Evolutionary conservation across 2,888 invertebrate species (phyloP).

Genomic region (Euclidia mi): DNA sequence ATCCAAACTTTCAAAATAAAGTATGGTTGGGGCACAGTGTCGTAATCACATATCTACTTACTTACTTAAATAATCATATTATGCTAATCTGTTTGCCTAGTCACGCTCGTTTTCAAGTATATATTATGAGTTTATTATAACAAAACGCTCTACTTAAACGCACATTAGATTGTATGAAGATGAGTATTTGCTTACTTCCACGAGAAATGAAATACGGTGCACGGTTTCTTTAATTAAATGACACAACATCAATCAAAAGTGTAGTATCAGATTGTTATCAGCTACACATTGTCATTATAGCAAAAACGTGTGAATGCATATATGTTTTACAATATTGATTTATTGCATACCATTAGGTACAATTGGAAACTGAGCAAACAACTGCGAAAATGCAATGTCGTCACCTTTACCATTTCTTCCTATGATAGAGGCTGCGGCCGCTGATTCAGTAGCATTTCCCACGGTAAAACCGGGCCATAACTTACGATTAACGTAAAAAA

Average conservation of each 20-base stretch:
- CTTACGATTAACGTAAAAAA: conserved; percentile 33
- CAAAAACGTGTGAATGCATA: conserved; percentile 73
- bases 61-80: conserved; percentile 9
- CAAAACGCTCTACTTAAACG: conserved; percentile 1
- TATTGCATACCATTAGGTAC: conserved; percentile 59
- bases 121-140: background rate
- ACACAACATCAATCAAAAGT: background rate
- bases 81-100: conserved; percentile 9
- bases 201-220: no score
- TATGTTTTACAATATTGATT: conserved; percentile 60
- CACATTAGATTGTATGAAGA: background rate
- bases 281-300: background rate
- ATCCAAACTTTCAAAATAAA: background rate
- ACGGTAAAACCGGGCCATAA: conserved; percentile 49
- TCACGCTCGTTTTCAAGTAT: background rate
- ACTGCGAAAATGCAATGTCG: conserved; percentile 60
- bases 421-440: conserved; percentile 45
- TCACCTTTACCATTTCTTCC: conserved; percentile 63
- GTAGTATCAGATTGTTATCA: background rate
- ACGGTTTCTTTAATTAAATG: no score
- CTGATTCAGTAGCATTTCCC: conserved; percentile 57
- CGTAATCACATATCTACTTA: background rate
- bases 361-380: conserved; percentile 55
- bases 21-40: conserved; percentile 4
- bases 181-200: background rate